Conservation (phyloP, 2,113 vertebrate genomes). For the Bufo gargarizans region DNA sequence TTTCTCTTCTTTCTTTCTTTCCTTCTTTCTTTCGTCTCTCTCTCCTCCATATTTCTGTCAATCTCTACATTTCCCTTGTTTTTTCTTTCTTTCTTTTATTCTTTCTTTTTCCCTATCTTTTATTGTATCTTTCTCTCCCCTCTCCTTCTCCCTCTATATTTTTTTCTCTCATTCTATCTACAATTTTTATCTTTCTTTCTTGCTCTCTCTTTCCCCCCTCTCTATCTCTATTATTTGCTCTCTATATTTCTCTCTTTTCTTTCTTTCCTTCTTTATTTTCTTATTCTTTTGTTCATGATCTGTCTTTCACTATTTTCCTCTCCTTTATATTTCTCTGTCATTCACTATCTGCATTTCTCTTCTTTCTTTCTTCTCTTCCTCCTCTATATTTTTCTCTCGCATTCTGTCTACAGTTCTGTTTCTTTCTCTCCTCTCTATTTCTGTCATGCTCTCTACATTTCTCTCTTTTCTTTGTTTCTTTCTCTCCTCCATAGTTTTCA, state of each 20-base stretch:
- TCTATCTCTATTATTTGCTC: too few species aligned
- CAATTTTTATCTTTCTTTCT: background rate
- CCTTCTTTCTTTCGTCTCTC: background rate
- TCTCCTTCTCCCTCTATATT: slow-evolving; percentile 61
- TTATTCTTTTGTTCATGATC: background rate
- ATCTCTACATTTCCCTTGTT: too few species aligned
- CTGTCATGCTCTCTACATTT: too few species aligned
- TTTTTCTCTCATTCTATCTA: background rate
- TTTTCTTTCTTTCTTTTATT: background rate
- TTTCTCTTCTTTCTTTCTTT: background rate
- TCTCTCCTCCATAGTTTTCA: too few species aligned
- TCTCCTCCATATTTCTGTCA: background rate
- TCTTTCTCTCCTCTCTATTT: too few species aligned
- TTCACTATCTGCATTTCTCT: too few species aligned
- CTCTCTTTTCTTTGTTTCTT: too few species aligned
- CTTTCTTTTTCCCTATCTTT: background rate
- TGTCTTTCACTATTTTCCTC: too few species aligned
- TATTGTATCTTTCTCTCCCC: slow-evolving; percentile 40
- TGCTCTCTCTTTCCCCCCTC: background rate
- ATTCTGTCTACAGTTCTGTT: too few species aligned
- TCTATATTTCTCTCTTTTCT: background rate
- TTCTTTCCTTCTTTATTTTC: background rate
- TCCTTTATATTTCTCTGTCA: too few species aligned
- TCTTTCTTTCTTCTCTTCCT: too few species aligned
- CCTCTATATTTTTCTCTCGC: too few species aligned